Evolutionary conservation across 2,888 invertebrate species (phyloP).

Genomic region (Herminia tarsipennalis): DNA sequence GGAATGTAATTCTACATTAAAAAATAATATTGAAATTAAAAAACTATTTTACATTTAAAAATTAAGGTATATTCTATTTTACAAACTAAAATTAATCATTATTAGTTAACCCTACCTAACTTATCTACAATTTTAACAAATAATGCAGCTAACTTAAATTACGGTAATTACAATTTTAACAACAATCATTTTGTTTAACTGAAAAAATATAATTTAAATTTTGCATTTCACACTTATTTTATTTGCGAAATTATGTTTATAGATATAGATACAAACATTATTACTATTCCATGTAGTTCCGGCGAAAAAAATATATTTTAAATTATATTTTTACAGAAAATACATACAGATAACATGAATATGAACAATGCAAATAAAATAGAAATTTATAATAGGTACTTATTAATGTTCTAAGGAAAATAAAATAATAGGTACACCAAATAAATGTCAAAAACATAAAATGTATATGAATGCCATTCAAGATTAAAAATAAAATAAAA

Average conservation of each 20-base stretch:
- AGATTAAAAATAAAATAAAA: not conserved
- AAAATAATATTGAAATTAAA: constrained; percentile 35
- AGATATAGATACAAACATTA: too few species aligned
- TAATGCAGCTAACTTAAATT: constrained; percentile 22
- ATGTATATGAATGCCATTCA: not conserved
- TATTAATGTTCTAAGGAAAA: too few species aligned
- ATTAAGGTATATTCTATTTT: constrained; percentile 34
- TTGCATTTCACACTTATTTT: too few species aligned
- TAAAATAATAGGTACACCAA: too few species aligned
- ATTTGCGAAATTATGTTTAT: too few species aligned
- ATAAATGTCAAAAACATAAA: not conserved
- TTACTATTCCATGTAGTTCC: too few species aligned
- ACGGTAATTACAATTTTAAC: constrained; percentile 18
- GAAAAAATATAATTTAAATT: constrained; percentile 8
- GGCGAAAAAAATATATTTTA: constrained; percentile 9
- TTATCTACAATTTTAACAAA: constrained; percentile 37
- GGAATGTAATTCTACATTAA: constrained; percentile 49
- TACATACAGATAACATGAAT: constrained; percentile 11
- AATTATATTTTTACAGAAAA: constrained; percentile 25
- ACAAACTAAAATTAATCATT: constrained; percentile 39
- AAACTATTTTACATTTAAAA: constrained; percentile 25
- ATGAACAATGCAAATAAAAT: constrained; percentile 22
- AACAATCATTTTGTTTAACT: constrained; percentile 6
- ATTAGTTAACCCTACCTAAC: constrained; percentile 38
- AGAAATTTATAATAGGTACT: not conserved